These are phyloP conservation scores for Gambelia wislizenii DNA, from an alignment of 2,797 vertebrate species.

Conservation along the genomic window DNA sequence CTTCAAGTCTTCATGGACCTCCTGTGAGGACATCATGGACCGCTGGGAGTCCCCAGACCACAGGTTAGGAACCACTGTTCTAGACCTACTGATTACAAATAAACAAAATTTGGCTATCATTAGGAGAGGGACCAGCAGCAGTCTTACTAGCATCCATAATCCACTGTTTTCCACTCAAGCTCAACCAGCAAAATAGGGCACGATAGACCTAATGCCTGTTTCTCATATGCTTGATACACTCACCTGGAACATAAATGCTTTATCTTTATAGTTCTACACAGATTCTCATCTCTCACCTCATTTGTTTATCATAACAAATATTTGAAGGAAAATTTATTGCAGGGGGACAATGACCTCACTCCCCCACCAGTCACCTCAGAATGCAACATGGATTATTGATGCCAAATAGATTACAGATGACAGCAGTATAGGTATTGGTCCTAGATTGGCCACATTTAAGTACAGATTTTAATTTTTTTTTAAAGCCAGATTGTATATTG, in stretches of 20 bases:
- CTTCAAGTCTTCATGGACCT: too few species aligned
- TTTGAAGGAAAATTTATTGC: too few species aligned
- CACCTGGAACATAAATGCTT: not conserved
- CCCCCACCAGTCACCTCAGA: not conserved
- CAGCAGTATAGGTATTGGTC: not conserved
- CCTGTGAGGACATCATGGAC: too few species aligned
- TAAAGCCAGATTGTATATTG: not conserved
- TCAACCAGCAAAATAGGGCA: not conserved
- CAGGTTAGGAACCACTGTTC: too few species aligned
- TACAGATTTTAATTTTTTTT: not conserved
- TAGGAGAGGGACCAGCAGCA: too few species aligned
- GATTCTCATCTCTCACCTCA: slow-evolving; percentile 15
- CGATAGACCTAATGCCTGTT: not conserved
- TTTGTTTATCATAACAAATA: not conserved
- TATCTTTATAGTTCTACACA: slow-evolving; percentile 12
- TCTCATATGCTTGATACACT: too few species aligned
- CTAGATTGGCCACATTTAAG: not conserved
- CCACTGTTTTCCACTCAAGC: too few species aligned
- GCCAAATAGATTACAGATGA: not conserved
- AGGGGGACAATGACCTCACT: not conserved
- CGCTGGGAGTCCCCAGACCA: too few species aligned
- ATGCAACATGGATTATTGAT: not conserved
- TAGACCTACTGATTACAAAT: not conserved
- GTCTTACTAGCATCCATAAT: not conserved
- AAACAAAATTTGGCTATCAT: not conserved